phyloP scores from a whole-genome alignment of 2,797 vertebrate species.

The Cottoperca gobio region DNA sequence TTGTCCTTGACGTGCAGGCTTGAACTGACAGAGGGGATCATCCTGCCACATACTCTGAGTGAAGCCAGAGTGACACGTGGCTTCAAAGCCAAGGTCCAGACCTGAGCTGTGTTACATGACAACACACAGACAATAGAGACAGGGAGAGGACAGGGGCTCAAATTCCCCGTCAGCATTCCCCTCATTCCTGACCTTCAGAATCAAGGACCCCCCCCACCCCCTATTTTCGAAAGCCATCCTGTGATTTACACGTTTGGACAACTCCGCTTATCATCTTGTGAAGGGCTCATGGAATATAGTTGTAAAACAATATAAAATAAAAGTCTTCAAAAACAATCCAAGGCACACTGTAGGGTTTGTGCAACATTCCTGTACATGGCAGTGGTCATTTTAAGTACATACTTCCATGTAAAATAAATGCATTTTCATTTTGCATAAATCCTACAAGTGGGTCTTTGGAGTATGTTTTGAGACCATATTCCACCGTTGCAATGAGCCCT shows the following conservation, averaged over 20 bases:
- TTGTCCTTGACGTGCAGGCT: constrained; percentile 31
- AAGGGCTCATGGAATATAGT: no score
- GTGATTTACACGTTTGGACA: neutral
- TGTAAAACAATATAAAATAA: no score
- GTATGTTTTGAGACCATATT: no score
- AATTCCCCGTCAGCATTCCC: constrained; percentile 58
- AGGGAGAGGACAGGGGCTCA: constrained; percentile 12
- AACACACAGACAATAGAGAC: constrained; percentile 68
- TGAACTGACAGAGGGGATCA: constrained; percentile 70
- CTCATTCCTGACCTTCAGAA: constrained; percentile 53
- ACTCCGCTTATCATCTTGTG: no score
- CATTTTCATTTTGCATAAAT: no score
- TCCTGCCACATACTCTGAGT: constrained; percentile 77
- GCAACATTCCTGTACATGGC: no score
- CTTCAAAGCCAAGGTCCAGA: constrained; percentile 64
- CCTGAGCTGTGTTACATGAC: constrained; percentile 53
- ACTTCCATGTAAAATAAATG: no score
- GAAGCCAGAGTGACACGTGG: constrained; percentile 61
- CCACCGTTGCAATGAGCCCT: no score
- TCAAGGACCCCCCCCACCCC: neutral
- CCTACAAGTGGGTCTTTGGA: no score
- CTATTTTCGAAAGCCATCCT: constrained; percentile 7
- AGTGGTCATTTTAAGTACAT: no score
- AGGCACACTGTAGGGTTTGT: no score
- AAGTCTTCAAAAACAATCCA: no score